Evolutionary conservation across 2,797 vertebrate species (phyloP), one percentile per base, ranked within the genome.

Genomic region (Rhynchonycteris naso): DNA sequence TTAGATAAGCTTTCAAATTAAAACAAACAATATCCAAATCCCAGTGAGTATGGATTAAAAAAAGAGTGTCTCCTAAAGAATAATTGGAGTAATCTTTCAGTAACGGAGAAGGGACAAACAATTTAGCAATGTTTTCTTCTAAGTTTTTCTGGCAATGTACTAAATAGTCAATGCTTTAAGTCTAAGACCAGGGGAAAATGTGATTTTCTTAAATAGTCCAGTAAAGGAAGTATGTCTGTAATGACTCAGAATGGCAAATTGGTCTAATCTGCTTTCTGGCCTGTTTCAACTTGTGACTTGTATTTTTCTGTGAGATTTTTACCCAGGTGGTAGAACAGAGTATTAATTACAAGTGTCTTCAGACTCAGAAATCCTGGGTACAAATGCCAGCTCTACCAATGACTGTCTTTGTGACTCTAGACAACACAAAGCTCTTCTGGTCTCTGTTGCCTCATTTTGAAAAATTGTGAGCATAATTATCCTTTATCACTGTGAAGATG

Each of bases 1-100:
- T 88, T 80, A 93, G 71, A 81, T 71, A 88, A 88, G 65, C 50
- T 96, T 96, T 61, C 84, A 71, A 66, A 90, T 71, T 69, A 5
- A 43, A 43, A 43, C 5, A 43, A 43, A 43, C 43, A 43, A 43
- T 69, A 63, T 72, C n/a, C 35, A 47, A 72, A 80, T 74, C 63
- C 26, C 82, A 93, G 24, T 54, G 43, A 83, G 28, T 68, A 66
- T 58, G 6, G 59, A 38, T 74, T 43, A 43, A 43, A 88, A 90
- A 50, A 65, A 79, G 88, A 79, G 68, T 76, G 13, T 65, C 96
- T 96, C 66, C 79, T 72, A 38, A 86, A 79, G 58, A 47, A 16
- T 59, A 75, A 69, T 33, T 74, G 33, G n/a, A 72, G 9, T 90
- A 69, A 93, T 81, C 91, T 88, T 69, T 26, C 61, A 90, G 28